phyloP scores from a whole-genome alignment of 92 coral and sea anemone genomes.

The Actinostola sp. region DNA sequence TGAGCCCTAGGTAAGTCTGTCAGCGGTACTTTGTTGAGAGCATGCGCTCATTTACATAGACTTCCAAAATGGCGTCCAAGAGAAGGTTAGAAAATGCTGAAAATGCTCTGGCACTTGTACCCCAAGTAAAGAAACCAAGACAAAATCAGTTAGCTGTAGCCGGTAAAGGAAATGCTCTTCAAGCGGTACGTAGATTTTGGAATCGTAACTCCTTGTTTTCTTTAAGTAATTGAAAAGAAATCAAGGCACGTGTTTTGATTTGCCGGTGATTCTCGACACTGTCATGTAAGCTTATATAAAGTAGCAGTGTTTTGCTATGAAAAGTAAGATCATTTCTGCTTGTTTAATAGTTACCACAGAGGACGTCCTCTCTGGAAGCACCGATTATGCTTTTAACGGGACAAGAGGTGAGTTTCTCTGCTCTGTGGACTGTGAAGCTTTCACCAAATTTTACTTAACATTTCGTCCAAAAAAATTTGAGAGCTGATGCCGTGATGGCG shows the following conservation, averaged over 20 bases:
- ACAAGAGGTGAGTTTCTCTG: conserved; percentile 73
- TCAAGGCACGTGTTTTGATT: background rate
- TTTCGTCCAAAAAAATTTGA: background rate
- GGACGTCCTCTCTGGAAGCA: conserved; percentile 87
- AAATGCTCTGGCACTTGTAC: conserved; percentile 72
- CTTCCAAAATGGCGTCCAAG: conserved; percentile 84
- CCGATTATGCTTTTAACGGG: conserved; percentile 96
- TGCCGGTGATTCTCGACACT: background rate
- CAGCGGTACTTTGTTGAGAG: conserved; percentile 7
- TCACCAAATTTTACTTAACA: background rate
- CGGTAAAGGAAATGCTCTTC: conserved; percentile 76
- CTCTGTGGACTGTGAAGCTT: no score
- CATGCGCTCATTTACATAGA: conserved; percentile 20
- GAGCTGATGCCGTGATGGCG: background rate
- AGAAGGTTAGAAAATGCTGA: conserved; percentile 61
- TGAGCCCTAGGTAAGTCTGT: background rate
- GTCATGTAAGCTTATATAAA: background rate
- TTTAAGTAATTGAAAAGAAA: background rate
- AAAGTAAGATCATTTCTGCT: background rate
- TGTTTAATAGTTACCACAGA: conserved; percentile 79
- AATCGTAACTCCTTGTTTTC: background rate
- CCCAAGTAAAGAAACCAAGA: conserved; percentile 75
- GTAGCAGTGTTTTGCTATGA: background rate
- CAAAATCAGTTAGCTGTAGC: conserved; percentile 75
- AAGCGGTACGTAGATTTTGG: conserved; percentile 66